These are phyloP conservation scores for Diadromus collaris DNA, from an alignment of 2,888 invertebrate species.

Conservation along the genomic window DNA sequence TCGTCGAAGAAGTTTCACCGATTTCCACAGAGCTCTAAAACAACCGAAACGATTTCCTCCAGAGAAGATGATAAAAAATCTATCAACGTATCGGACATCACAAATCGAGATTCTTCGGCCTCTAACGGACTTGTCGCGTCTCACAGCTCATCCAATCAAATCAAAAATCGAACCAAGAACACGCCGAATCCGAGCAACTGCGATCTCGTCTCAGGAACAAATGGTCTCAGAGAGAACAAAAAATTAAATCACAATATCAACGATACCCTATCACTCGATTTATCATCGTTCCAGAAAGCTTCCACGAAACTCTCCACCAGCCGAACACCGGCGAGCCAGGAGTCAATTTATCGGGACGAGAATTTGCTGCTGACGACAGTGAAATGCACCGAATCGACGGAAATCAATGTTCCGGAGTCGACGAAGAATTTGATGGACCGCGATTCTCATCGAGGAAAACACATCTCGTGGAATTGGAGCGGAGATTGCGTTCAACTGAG, in stretches of 20 bases:
- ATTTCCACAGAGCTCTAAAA: not conserved
- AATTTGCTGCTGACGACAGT: not conserved
- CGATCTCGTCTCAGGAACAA: not conserved
- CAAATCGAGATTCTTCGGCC: no score
- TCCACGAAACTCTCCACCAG: not conserved
- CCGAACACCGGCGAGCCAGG: not conserved
- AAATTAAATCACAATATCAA: not conserved
- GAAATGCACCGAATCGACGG: not conserved
- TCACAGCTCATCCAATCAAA: not conserved
- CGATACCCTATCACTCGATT: conserved; percentile 18
- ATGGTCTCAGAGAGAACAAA: not conserved
- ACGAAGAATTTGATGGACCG: not conserved
- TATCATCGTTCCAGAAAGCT: conserved; percentile 24
- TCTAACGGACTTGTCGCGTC: not conserved
- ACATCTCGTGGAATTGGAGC: not conserved
- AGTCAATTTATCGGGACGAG: not conserved
- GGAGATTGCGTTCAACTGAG: conserved; percentile 31
- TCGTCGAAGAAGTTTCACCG: not conserved
- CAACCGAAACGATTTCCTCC: not conserved
- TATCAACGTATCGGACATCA: not conserved
- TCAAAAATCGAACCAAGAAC: not conserved
- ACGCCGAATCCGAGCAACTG: not conserved
- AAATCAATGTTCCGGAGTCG: not conserved
- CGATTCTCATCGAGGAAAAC: no score
- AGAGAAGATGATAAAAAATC: not conserved